phyloP scores from a whole-genome alignment of 2,113 vertebrate species.

The Cheirogaleus medius region DNA sequence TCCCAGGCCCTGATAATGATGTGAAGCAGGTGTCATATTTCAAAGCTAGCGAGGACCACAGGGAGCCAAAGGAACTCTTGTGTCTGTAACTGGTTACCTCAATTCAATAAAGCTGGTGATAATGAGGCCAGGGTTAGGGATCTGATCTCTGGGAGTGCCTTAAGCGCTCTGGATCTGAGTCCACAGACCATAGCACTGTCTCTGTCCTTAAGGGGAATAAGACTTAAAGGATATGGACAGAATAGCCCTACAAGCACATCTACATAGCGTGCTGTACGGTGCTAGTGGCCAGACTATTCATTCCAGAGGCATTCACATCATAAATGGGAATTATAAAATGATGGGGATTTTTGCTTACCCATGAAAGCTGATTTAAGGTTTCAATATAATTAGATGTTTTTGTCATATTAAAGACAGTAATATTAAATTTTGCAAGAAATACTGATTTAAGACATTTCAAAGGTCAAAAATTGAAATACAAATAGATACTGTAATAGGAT shows the following conservation, averaged over 20 bases:
- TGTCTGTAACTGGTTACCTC: background rate
- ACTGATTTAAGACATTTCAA: slow-evolving; percentile 57
- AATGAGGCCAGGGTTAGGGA: background rate
- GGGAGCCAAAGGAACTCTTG: background rate
- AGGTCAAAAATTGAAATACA: slow-evolving; percentile 74
- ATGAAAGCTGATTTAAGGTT: slow-evolving; percentile 25
- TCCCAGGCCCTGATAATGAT: background rate
- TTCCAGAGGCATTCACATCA: background rate
- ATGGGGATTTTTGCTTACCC: background rate
- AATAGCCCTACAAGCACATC: background rate
- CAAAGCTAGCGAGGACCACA: background rate
- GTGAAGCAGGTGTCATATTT: background rate
- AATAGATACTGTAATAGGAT: slow-evolving; percentile 80
- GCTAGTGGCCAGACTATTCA: background rate
- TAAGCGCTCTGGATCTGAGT: background rate
- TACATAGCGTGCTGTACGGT: background rate
- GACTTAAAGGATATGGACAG: background rate
- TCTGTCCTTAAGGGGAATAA: background rate
- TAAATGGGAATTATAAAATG: background rate
- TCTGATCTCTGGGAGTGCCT: background rate
- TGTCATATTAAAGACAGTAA: slow-evolving; percentile 48
- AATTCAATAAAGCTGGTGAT: background rate
- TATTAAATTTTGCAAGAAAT: slow-evolving; percentile 64
- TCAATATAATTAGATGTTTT: slow-evolving; percentile 58
- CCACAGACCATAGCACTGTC: background rate